These are phyloP conservation scores for Tachysurus vachellii DNA, from an alignment of 2,113 vertebrate genomes.

Conservation along the genomic window DNA sequence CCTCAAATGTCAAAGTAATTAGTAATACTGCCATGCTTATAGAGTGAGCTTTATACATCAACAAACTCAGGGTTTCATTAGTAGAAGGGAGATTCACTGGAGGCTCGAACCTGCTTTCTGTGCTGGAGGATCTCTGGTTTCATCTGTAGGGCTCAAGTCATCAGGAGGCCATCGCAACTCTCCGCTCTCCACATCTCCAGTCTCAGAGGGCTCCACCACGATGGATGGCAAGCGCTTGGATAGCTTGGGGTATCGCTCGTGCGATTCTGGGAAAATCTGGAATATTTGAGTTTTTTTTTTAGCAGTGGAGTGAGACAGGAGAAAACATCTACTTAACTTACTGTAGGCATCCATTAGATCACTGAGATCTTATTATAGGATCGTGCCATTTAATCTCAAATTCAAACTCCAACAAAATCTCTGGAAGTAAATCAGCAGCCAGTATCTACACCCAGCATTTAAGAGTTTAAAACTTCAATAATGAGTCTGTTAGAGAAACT, in stretches of 20 bases:
- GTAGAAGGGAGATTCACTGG: not conserved
- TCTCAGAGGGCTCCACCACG: conserved; percentile 80
- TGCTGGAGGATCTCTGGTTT: conserved; percentile 53
- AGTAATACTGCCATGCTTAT: not conserved
- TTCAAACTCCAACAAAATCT: not conserved
- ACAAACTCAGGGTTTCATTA: not conserved
- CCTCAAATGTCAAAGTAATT: conserved; percentile 1
- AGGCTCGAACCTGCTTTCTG: conserved; percentile 41
- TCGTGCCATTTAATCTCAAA: not conserved
- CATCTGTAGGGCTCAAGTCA: conserved; percentile 73
- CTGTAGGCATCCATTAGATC: not conserved
- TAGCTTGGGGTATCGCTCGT: conserved; percentile 78
- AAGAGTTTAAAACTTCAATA: not conserved
- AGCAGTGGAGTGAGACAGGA: not conserved
- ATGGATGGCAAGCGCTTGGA: conserved; percentile 80
- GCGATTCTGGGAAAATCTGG: conserved; percentile 77
- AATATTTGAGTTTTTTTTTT: not conserved
- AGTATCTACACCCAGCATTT: not conserved
- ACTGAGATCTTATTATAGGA: conserved; percentile 19
- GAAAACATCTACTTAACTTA: not conserved
- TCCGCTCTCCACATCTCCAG: conserved; percentile 81
- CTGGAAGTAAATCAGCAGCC: conserved; percentile 12
- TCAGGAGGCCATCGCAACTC: conserved; percentile 84
- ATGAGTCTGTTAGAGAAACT: conserved; percentile 3
- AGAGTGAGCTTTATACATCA: not conserved